These are phyloP conservation scores for Taxidea taxus DNA, from an alignment of 2,113 vertebrate genomes.

Conservation along the genomic window DNA sequence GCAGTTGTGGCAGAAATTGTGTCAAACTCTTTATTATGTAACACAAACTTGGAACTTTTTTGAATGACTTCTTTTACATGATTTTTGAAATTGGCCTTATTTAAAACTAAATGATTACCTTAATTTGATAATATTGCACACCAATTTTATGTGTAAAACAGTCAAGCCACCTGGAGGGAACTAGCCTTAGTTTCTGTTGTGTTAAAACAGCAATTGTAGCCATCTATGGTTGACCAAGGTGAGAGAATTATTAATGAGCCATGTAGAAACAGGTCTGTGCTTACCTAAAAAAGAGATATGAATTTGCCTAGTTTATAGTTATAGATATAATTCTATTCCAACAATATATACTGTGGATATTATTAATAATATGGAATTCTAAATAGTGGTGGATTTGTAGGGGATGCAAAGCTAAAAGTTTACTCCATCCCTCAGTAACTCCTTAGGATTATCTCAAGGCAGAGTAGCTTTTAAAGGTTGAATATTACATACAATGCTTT, in stretches of 20 bases:
- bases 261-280: neutral
- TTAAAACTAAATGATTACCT: neutral
- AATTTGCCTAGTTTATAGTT: neutral
- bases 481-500: neutral
- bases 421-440: neutral
- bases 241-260: neutral
- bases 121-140: neutral
- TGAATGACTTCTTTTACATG: neutral
- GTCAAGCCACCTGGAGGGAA: neutral
- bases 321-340: neutral
- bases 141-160: neutral
- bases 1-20: neutral
- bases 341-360: neutral
- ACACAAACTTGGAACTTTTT: neutral
- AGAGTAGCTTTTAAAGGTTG: neutral
- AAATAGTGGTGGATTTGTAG: neutral
- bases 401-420: neutral
- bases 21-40: neutral
- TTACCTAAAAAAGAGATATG: neutral
- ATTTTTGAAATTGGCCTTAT: neutral
- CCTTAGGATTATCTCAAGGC: neutral
- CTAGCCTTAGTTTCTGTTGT: neutral
- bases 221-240: neutral
- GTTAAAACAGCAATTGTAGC: neutral
- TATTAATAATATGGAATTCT: neutral